Evolutionary conservation across 2,113 vertebrate species (phyloP).

Genomic region (Stigmatopora argus): DNA sequence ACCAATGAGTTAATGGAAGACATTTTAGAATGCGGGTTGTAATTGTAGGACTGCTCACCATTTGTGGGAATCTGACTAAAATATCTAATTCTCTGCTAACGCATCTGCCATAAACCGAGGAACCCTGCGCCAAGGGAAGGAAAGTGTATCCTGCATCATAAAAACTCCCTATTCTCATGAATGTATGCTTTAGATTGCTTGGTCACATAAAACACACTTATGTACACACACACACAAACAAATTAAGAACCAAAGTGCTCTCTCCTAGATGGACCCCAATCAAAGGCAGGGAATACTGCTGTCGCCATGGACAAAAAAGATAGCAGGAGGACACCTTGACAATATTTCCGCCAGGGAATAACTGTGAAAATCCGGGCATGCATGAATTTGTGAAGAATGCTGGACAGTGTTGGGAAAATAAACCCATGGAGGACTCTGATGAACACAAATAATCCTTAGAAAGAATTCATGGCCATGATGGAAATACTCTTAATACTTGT

Average conservation of each 20-base stretch:
- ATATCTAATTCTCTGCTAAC: neutral
- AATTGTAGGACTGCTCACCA: too few species aligned
- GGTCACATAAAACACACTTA: constrained; percentile 8
- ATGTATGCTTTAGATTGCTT: constrained; percentile 63
- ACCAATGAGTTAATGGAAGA: too few species aligned
- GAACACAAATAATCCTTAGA: constrained; percentile 58
- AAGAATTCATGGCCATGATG: constrained; percentile 66
- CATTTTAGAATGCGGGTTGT: too few species aligned
- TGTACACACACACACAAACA: constrained; percentile 34
- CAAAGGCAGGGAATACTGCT: constrained; percentile 55
- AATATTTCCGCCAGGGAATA: constrained; percentile 63
- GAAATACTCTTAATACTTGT: constrained; percentile 48
- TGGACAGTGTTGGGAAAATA: constrained; percentile 20
- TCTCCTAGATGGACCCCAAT: constrained; percentile 71
- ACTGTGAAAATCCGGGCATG: constrained; percentile 60
- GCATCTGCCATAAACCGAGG: neutral
- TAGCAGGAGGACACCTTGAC: constrained; percentile 51
- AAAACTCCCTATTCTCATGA: constrained; percentile 61
- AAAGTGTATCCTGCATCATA: constrained; percentile 9
- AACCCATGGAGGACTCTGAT: constrained; percentile 47
- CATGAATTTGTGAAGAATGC: constrained; percentile 48
- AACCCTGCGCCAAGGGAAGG: neutral
- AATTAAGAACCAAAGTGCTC: constrained; percentile 78
- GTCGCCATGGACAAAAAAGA: constrained; percentile 56
- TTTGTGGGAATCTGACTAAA: too few species aligned